phyloP scores from a whole-genome alignment of 2,888 invertebrate genomes.

The Monopis laevigella region DNA sequence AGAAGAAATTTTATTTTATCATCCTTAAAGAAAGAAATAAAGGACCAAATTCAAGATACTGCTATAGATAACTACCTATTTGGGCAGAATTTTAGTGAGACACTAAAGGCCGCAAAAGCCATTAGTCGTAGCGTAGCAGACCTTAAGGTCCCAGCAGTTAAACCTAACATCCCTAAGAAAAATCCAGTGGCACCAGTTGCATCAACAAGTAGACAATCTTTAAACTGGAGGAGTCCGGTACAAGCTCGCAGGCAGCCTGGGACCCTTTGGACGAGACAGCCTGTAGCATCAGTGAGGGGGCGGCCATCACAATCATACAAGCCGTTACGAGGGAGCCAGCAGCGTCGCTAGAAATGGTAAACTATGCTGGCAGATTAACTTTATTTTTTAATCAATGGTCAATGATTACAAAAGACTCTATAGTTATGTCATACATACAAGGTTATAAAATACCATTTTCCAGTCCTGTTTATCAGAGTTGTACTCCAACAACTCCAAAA shows the following conservation, averaged over 20 bases:
- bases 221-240: neutral
- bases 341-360: constrained; percentile 14
- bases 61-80: constrained; percentile 19
- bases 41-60: constrained; percentile 19
- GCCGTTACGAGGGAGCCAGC: neutral
- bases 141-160: constrained; percentile 12
- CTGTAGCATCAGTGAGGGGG: neutral
- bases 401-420: constrained; percentile 15
- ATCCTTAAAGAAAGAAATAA: constrained; percentile 20
- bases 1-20: constrained; percentile 18
- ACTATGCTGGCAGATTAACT: constrained; percentile 17
- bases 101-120: constrained; percentile 20
- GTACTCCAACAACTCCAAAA: neutral
- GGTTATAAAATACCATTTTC: constrained; percentile 11
- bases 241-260: neutral
- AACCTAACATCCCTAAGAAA: no score
- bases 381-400: constrained; percentile 17
- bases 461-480: neutral
- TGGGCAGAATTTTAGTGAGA: constrained; percentile 18
- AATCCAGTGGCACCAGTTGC: neutral
- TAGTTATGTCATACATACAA: constrained; percentile 16
- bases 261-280: neutral
- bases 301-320: neutral
- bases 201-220: neutral
- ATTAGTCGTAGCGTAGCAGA: constrained; percentile 18